phyloP scores from a whole-genome alignment of 2,888 invertebrate species.

The Meliscaeva auricollis region DNA sequence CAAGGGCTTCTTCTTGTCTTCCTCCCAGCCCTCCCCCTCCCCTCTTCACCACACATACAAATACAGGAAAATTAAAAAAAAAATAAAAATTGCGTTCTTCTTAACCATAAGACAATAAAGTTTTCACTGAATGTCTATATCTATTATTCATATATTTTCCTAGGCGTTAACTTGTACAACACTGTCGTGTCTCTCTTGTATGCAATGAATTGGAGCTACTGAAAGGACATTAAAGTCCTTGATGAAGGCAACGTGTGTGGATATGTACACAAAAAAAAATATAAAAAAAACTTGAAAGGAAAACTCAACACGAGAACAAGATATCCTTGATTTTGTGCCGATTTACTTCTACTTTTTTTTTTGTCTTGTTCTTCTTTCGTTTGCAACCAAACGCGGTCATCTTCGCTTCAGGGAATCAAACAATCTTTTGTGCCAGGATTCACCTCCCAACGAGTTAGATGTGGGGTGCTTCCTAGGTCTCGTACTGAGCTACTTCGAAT shows the following conservation, averaged over 20 bases:
- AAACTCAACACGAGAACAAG: conserved; percentile 43
- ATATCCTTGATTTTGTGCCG: conserved; percentile 74
- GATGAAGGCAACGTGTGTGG: conserved; percentile 67
- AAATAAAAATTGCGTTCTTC: conserved; percentile 24
- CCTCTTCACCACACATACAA: background rate
- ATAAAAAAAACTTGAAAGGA: background rate
- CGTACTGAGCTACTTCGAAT: conserved; percentile 24
- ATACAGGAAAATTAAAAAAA: conserved; percentile 26
- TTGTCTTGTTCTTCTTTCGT: conserved; percentile 4
- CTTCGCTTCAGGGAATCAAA: conserved; percentile 72
- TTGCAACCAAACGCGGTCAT: conserved; percentile 72
- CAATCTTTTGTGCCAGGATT: conserved; percentile 64
- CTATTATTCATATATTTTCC: conserved; percentile 65
- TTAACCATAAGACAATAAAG: conserved; percentile 69
- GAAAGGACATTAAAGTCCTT: conserved; percentile 72
- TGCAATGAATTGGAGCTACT: conserved; percentile 68
- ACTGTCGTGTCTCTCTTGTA: conserved; percentile 40
- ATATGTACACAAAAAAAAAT: conserved; percentile 12
- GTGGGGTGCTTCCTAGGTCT: conserved; percentile 48
- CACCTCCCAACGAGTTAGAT: conserved; percentile 71
- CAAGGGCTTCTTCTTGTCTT: conserved; percentile 59
- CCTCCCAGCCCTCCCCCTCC: background rate
- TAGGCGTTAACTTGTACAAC: conserved; percentile 63
- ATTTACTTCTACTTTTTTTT: conserved; percentile 42
- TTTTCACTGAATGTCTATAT: conserved; percentile 64